These are phyloP conservation scores for Aromia moschata DNA, from an alignment of 2,888 invertebrate genomes.

Conservation along the genomic window DNA sequence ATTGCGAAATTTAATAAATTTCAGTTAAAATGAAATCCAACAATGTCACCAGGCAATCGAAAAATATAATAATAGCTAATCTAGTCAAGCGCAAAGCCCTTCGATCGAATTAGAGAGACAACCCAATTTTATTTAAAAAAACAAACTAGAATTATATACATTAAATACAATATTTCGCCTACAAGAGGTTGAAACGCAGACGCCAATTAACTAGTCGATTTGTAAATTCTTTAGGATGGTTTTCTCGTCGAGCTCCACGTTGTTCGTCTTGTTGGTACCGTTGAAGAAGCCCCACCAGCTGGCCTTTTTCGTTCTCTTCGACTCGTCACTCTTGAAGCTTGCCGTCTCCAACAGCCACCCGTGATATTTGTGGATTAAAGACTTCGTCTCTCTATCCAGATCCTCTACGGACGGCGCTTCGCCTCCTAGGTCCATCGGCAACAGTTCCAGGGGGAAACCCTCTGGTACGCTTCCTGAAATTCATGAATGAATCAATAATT, in stretches of 20 bases:
- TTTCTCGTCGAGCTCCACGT: conserved; percentile 52
- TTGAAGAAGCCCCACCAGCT: conserved; percentile 59
- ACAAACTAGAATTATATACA: neutral
- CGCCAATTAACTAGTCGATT: conserved; percentile 53
- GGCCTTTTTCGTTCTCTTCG: conserved; percentile 58
- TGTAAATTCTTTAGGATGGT: conserved; percentile 57
- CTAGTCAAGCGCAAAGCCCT: too few relatives aligned
- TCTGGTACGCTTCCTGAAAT: conserved; percentile 56
- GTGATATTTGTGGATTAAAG: conserved; percentile 69
- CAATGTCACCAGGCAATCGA: too few relatives aligned
- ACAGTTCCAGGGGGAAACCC: conserved; percentile 57
- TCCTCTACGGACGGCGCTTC: conserved; percentile 66
- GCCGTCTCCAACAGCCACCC: conserved; percentile 72
- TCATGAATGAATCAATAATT: too few relatives aligned
- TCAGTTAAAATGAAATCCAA: too few relatives aligned
- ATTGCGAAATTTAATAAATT: too few relatives aligned
- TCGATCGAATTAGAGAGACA: too few relatives aligned
- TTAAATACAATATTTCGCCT: neutral
- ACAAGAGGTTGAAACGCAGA: neutral
- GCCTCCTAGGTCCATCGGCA: conserved; percentile 71
- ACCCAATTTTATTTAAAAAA: conserved; percentile 6
- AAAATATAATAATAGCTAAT: too few relatives aligned
- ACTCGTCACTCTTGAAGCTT: conserved; percentile 65
- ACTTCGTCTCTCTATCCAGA: conserved; percentile 67
- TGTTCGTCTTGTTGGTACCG: conserved; percentile 42